phyloP scores from a whole-genome alignment of 1,140 invertebrate genomes.

The Drosophila hydei region DNA sequence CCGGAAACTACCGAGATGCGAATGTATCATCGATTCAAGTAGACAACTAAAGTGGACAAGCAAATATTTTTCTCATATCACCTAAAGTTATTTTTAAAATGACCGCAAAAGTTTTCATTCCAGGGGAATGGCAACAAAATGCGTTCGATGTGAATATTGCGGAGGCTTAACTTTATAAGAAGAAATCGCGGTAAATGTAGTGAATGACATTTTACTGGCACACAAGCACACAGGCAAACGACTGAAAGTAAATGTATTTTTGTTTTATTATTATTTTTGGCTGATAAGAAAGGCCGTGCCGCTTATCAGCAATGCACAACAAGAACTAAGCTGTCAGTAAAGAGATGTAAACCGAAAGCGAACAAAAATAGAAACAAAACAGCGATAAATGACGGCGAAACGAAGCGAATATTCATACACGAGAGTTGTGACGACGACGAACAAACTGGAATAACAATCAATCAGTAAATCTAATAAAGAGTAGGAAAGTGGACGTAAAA shows the following conservation, averaged over 20 bases:
- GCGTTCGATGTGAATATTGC: slow-evolving; percentile 11
- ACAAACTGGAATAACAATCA: slow-evolving; percentile 53
- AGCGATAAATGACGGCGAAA: slow-evolving; percentile 64
- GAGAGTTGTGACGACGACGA: slow-evolving; percentile 34
- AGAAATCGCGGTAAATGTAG: slow-evolving; percentile 5
- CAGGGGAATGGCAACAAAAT: slow-evolving; percentile 1
- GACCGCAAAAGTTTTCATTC: slow-evolving; percentile 12
- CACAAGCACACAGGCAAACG: slow-evolving; percentile 11
- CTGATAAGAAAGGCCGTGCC: slow-evolving; percentile 70
- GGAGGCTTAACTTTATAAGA: slow-evolving; percentile 34
- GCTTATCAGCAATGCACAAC: slow-evolving; percentile 79
- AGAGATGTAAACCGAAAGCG: slow-evolving; percentile 57
- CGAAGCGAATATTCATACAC: slow-evolving; percentile 50
- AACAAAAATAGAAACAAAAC: slow-evolving; percentile 72
- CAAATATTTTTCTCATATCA: background rate
- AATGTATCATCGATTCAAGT: slow-evolving; percentile 42
- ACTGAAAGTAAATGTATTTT: slow-evolving; percentile 29
- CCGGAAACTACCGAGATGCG: slow-evolving; percentile 3
- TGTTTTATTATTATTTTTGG: slow-evolving; percentile 51
- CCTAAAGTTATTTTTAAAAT: slow-evolving; percentile 18
- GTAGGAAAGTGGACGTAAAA: slow-evolving; percentile 49
- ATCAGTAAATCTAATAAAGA: slow-evolving; percentile 61
- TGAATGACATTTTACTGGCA: slow-evolving; percentile 50
- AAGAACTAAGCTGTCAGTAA: slow-evolving; percentile 52
- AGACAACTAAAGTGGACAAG: background rate